These are phyloP conservation scores for Dendrocincla fuliginosa DNA, from an alignment of 2,797 vertebrate genomes.

Conservation along the genomic window DNA sequence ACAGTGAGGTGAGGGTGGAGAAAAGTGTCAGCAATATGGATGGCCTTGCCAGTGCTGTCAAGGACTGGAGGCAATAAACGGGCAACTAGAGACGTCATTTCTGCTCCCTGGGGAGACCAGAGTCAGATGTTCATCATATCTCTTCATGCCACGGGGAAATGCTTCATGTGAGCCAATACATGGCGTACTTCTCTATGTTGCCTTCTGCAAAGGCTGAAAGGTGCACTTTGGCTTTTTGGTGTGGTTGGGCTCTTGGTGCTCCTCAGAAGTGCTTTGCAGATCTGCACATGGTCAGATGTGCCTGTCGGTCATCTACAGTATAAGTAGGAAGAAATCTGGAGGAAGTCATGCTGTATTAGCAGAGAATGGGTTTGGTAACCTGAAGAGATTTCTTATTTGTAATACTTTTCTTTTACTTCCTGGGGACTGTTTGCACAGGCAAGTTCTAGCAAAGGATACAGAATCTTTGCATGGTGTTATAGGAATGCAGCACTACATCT, in stretches of 20 bases:
- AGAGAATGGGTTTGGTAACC: background rate
- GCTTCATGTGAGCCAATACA: background rate
- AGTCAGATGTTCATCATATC: background rate
- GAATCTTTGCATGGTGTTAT: background rate
- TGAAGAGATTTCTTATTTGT: background rate
- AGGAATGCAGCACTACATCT: background rate
- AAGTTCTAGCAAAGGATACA: background rate
- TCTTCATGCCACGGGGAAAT: background rate
- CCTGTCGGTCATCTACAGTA: background rate
- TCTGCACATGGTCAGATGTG: background rate
- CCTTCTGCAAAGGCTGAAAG: background rate
- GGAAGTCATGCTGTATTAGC: background rate
- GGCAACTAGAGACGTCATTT: constrained; percentile 23
- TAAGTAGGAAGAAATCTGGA: background rate
- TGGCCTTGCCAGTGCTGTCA: constrained; percentile 42
- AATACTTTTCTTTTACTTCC: background rate
- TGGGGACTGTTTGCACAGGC: background rate
- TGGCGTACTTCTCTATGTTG: background rate
- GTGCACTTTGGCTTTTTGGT: background rate
- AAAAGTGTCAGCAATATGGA: constrained; percentile 28
- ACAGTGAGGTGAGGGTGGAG: background rate
- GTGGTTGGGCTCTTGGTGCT: background rate
- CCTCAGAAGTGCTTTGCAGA: background rate
- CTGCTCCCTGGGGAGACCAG: background rate
- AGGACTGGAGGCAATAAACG: constrained; percentile 41